Evolutionary conservation across 1,140 invertebrate species (phyloP).

Genomic region (Diachasma alloeum): DNA sequence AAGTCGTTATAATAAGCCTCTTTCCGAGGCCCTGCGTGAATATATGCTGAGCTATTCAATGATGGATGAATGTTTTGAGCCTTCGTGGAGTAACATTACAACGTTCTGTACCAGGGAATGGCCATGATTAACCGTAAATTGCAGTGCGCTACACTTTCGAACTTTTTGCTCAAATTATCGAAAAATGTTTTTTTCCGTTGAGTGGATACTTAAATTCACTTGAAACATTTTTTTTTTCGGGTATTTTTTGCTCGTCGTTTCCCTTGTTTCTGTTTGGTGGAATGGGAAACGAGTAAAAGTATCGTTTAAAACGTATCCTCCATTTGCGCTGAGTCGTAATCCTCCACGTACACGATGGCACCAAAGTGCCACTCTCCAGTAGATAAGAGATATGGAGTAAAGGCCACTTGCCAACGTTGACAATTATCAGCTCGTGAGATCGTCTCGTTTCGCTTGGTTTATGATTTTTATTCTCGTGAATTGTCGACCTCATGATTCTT

Average conservation of each 20-base stretch:
- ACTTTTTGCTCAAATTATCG: background rate
- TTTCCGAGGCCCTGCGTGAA: background rate
- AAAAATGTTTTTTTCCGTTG: background rate
- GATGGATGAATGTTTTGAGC: background rate
- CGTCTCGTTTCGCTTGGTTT: conserved; percentile 33
- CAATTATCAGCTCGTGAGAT: conserved; percentile 59
- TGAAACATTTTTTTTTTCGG: background rate
- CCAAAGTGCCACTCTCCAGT: background rate
- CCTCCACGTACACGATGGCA: background rate
- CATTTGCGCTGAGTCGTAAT: background rate
- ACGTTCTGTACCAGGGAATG: background rate
- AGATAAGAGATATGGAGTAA: background rate
- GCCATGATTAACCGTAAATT: background rate
- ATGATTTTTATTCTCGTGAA: background rate
- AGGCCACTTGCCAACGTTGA: conserved; percentile 48
- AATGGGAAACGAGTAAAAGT: background rate
- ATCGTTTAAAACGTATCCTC: background rate
- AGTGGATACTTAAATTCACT: background rate
- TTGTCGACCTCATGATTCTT: background rate
- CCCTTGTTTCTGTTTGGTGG: no score
- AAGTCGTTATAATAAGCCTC: conserved; percentile 19
- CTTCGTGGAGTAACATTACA: background rate
- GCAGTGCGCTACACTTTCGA: background rate
- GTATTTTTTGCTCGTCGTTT: background rate
- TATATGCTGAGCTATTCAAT: background rate